Evolutionary conservation across 2,888 invertebrate species (phyloP), one percentile per base, ranked within the genome.

Genomic region (Alviniconcha strummeri): DNA sequence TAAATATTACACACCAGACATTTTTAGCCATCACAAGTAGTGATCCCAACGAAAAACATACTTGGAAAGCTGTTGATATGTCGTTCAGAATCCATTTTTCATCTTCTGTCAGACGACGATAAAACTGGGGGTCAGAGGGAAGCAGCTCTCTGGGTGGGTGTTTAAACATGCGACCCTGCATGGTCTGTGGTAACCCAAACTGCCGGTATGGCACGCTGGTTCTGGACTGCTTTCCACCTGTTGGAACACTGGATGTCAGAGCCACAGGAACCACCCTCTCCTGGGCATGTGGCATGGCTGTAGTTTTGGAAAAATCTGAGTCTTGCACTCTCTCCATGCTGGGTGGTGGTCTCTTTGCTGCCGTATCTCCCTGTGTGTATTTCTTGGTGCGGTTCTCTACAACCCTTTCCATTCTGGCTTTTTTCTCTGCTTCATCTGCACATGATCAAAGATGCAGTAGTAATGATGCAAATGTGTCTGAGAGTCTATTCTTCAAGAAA

Each of bases 321-420:
- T 77, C 64, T 15, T 36, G n/a, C 71, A 71, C 17, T 19, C 19
- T n/a, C 2, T n/a, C 71, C 17, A n/a, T 17, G 71, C 71, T 71
- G 8, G 60, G 60, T 60, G 8, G 60, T 13, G 60, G 8, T 60
- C 8, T 8, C 13, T 8, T 60, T 1, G 60, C 9, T 60, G 60
- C 8, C 4, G 13, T 60, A 11, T 60, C 13, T 11, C 64, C 64
- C 15, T 60, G 78, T 3, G 13, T 78, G 67, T 69, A 67, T 79
- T 84, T 86, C 78, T 91, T 92, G 83, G 87, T 96, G 82, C 97
- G 95, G 92, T 98, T 98, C 90, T 96, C 96, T 92, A 97, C 96
- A 84, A 98, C 97, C 94, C 98, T 98, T 84, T 96, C 95, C 85
- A 97, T 95, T 91, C 98, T 97, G 17, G 90, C 90, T 84, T 91